Percentiles rank a stretch among this genome's conserved stretches.
Conservation (phyloP, 2,113 vertebrate species). For the Riparia riparia region DNA sequence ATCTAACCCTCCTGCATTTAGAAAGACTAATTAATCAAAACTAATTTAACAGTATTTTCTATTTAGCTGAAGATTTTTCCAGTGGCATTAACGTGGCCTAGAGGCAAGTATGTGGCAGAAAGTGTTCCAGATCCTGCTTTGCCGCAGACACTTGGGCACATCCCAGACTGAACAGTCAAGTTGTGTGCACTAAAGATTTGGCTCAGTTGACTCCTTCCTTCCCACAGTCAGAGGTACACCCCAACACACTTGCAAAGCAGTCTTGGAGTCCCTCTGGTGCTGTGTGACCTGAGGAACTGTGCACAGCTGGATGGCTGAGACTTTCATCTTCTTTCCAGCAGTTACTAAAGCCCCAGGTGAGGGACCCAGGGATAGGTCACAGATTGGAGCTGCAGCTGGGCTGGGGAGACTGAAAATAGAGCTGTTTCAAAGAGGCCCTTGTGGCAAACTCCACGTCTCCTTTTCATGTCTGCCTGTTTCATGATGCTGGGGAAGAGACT, state of each 20-base stretch:
- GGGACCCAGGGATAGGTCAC: background rate
- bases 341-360: background rate
- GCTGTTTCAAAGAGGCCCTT: background rate
- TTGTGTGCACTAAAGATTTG: background rate
- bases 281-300: background rate
- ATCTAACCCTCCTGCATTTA: background rate
- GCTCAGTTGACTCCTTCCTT: background rate
- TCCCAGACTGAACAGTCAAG: background rate
- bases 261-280: background rate
- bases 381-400: background rate
- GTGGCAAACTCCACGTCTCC: background rate
- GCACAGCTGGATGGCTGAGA: background rate
- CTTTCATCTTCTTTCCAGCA: background rate
- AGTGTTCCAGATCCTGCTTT: background rate
- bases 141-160: background rate
- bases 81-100: background rate
- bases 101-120: background rate
- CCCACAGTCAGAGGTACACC: background rate
- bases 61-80: background rate
- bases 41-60: background rate
- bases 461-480: background rate
- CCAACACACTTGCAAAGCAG: rapidly evolving
- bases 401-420: background rate
- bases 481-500: background rate
- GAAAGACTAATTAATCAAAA: background rate